Evolutionary conservation across 2,797 vertebrate species (phyloP).

Genomic region (Salmo trutta): DNA sequence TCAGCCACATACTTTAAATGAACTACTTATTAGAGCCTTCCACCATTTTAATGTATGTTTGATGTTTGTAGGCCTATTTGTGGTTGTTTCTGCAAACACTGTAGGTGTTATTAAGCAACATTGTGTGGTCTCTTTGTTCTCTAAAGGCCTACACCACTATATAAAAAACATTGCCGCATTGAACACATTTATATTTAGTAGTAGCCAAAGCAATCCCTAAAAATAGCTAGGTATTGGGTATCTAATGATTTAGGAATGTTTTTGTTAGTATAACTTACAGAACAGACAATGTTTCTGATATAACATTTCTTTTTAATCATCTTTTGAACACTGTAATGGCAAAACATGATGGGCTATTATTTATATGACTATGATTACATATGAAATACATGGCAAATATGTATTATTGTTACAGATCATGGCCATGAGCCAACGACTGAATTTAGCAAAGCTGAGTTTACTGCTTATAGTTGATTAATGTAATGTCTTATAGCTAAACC

Average conservation of each 20-base stretch:
- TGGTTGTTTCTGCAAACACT: background rate
- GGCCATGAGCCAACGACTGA: too few relatives aligned
- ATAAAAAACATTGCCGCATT: background rate
- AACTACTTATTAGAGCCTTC: background rate
- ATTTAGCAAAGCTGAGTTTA: too few relatives aligned
- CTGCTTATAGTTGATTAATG: too few relatives aligned
- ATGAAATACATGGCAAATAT: background rate
- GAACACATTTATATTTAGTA: background rate
- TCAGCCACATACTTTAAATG: background rate
- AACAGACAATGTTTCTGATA: background rate
- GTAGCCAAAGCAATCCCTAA: constrained; percentile 1
- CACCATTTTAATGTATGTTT: background rate
- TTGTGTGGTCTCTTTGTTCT: constrained; percentile 17
- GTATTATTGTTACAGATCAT: too few relatives aligned
- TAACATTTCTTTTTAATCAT: background rate
- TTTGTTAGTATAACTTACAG: constrained; percentile 21
- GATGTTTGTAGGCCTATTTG: background rate
- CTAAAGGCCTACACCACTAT: background rate
- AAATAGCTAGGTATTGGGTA: constrained; percentile 25
- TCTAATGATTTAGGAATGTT: constrained; percentile 32
- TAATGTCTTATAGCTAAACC: background rate
- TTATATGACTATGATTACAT: background rate
- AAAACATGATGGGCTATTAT: background rate
- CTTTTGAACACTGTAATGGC: background rate
- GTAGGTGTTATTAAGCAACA: constrained; percentile 12